Evolutionary conservation across 2,113 vertebrate genomes (phyloP).

Genomic region (Hypocryptadius cinnamomeus): DNA sequence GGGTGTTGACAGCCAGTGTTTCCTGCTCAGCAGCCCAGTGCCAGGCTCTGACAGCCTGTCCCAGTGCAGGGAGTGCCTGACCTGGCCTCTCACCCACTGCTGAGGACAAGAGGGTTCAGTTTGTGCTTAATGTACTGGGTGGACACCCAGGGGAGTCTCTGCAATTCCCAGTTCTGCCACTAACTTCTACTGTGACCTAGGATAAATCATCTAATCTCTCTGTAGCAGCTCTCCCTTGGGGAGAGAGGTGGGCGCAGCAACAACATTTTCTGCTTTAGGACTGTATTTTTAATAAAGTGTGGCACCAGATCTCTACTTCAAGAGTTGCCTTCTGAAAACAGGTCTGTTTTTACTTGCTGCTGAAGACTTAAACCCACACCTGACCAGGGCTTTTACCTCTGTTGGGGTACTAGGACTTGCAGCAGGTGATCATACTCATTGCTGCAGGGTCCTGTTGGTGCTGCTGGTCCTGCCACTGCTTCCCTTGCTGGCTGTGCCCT

Average conservation of each 20-base stretch:
- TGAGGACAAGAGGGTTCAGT: background rate
- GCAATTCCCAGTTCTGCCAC: background rate
- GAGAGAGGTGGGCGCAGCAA: background rate
- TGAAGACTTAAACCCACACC: background rate
- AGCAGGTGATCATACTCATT: background rate
- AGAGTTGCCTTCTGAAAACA: background rate
- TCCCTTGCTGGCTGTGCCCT: background rate
- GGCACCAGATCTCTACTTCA: background rate
- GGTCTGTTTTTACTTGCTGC: background rate
- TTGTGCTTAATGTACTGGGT: background rate
- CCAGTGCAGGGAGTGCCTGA: background rate
- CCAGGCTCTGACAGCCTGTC: background rate
- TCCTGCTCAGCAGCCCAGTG: background rate
- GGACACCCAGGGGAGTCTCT: background rate
- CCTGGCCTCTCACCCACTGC: background rate
- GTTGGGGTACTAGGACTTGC: background rate
- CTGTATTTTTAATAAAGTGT: background rate
- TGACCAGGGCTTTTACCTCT: background rate
- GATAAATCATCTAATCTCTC: background rate
- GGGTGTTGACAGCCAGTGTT: background rate
- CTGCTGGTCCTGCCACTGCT: background rate
- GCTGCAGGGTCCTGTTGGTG: rapidly evolving
- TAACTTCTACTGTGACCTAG: background rate
- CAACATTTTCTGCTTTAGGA: background rate
- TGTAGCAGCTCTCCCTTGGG: background rate